These are phyloP conservation scores for Corythornis cristatus DNA, from an alignment of 2,113 vertebrate species.

Conservation along the genomic window DNA sequence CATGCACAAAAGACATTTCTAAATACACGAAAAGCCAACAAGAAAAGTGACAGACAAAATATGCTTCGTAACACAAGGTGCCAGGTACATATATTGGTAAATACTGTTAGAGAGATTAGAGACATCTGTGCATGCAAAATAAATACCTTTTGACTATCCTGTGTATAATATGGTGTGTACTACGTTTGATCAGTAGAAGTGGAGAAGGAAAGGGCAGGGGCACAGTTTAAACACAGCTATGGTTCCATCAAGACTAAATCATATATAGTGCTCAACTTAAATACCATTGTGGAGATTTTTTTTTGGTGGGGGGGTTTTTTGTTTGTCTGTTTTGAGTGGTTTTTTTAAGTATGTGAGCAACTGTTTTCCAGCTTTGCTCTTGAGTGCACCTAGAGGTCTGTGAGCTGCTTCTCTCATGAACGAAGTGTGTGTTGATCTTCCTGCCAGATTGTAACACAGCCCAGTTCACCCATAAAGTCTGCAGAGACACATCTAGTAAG, in stretches of 20 bases:
- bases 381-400: neutral
- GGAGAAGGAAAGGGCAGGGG: neutral
- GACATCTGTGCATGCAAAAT: neutral
- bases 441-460: neutral
- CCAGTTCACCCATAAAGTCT: neutral
- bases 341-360: neutral
- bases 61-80: neutral
- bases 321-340: neutral
- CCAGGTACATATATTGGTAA: neutral
- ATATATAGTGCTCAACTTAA: neutral
- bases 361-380: neutral
- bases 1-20: conserved; percentile 10
- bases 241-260: neutral
- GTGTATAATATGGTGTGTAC: neutral
- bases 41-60: neutral
- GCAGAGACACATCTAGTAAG: neutral
- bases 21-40: neutral
- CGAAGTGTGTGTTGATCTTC: neutral
- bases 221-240: neutral
- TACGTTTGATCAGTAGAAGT: neutral
- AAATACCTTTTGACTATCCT: neutral
- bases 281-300: fast-evolving
- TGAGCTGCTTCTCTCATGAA: neutral
- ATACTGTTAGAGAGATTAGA: neutral
- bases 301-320: neutral